A percentile compares a stretch with the other conserved stretches of the same genome.
Evolutionary conservation across 2,888 invertebrate genomes (phyloP).

Genomic region (Thereva nobilitata): DNA sequence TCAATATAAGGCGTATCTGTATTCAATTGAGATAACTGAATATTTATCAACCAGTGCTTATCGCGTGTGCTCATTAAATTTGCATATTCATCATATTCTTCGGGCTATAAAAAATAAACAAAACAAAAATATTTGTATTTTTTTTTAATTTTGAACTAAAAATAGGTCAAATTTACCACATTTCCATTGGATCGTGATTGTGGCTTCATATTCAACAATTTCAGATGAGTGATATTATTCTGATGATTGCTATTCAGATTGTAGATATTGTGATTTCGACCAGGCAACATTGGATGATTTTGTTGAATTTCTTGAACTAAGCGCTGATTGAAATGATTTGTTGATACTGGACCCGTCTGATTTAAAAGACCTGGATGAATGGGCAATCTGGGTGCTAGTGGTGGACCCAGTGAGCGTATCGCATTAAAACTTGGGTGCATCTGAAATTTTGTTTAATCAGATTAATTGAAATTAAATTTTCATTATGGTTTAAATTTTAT

Average conservation of each 20-base stretch:
- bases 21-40: slow-evolving; percentile 90
- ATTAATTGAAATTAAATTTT: slow-evolving; percentile 8
- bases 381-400: slow-evolving; percentile 56
- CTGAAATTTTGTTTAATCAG: slow-evolving; percentile 5
- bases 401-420: slow-evolving; percentile 56
- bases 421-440: slow-evolving; percentile 58
- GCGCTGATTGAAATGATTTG: slow-evolving; percentile 54
- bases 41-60: slow-evolving; percentile 95
- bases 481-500: too few species aligned
- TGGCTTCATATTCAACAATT: slow-evolving; percentile 36
- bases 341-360: slow-evolving; percentile 43
- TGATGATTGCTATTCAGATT: slow-evolving; percentile 41
- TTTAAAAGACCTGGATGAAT: slow-evolving; percentile 49
- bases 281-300: slow-evolving; percentile 55
- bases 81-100: slow-evolving; percentile 76
- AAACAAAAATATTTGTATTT: background rate
- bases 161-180: slow-evolving; percentile 48
- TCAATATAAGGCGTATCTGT: slow-evolving; percentile 95
- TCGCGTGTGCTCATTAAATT: slow-evolving; percentile 93
- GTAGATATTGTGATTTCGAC: slow-evolving; percentile 42
- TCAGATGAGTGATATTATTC: slow-evolving; percentile 47
- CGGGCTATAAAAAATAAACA: slow-evolving; percentile 47
- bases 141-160: slow-evolving; percentile 2
- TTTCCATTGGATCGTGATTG: slow-evolving; percentile 46
- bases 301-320: slow-evolving; percentile 58